Percentiles rank a stretch among this genome's conserved stretches.
phyloP scores from a whole-genome alignment of 1,140 invertebrate species.

The Aleiodes sp. region DNA sequence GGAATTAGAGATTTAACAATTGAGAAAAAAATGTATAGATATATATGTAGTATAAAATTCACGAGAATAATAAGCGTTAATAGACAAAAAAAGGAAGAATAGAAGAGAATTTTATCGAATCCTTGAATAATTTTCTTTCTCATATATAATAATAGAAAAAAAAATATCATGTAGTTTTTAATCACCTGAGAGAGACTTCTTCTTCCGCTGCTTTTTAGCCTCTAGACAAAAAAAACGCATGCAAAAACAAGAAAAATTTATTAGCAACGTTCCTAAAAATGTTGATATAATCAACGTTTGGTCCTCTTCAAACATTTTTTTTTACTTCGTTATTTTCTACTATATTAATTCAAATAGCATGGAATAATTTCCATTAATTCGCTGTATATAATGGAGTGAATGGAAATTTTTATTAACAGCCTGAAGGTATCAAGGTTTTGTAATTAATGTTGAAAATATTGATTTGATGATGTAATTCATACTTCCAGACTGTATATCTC shows the following conservation, averaged over 20 bases:
- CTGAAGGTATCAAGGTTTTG: background rate
- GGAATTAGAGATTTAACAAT: background rate
- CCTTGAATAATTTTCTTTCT: background rate
- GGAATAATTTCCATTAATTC: background rate
- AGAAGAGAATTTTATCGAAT: background rate
- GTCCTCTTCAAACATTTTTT: constrained; percentile 23
- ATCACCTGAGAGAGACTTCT: constrained; percentile 88
- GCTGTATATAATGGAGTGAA: background rate
- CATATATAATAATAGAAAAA: constrained; percentile 31
- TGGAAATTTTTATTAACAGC: background rate
- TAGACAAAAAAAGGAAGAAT: constrained; percentile 28
- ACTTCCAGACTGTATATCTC: background rate
- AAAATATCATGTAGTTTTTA: constrained; percentile 55
- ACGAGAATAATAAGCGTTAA: constrained; percentile 28
- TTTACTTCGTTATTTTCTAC: background rate
- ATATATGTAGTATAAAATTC: background rate
- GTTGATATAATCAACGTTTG: constrained; percentile 17
- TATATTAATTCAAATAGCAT: background rate
- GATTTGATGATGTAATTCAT: background rate
- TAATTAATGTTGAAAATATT: background rate
- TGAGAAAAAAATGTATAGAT: background rate
- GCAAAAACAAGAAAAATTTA: constrained; percentile 70
- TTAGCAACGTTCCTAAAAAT: constrained; percentile 66
- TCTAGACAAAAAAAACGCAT: constrained; percentile 77
- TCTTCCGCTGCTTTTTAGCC: constrained; percentile 91